A percentile compares a stretch with the other conserved stretches of the same genome.
These are phyloP conservation scores for Artemia sp. DNA, from an alignment of 2,888 invertebrate genomes.

Conservation along the genomic window DNA sequence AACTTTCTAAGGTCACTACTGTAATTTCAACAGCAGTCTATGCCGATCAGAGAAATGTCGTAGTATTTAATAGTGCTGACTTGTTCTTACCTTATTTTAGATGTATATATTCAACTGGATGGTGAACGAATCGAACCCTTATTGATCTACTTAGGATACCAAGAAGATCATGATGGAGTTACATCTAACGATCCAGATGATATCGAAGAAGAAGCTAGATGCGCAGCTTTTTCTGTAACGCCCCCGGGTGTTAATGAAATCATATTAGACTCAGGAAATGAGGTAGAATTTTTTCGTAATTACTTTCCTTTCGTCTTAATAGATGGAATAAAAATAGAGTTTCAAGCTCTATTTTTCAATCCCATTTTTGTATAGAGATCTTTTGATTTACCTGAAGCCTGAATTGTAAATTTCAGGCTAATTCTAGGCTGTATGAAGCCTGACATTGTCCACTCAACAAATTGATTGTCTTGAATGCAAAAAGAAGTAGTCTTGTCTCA, in stretches of 20 bases:
- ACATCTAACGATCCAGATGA: constrained; percentile 49
- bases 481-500: no score
- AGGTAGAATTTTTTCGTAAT: background rate
- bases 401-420: no score
- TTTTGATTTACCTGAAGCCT: background rate
- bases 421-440: no score
- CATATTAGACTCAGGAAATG: constrained; percentile 19
- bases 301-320: background rate
- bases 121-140: constrained; percentile 64
- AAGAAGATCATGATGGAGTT: constrained; percentile 46
- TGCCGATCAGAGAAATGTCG: no score
- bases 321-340: no score
- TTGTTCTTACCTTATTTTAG: constrained; percentile 35
- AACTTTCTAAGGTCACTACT: no score
- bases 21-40: no score
- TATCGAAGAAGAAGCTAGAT: constrained; percentile 38
- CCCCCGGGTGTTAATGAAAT: constrained; percentile 22
- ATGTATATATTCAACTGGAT: constrained; percentile 68
- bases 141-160: constrained; percentile 71
- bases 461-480: no score
- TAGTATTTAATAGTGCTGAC: background rate
- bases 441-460: no score
- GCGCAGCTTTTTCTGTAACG: constrained; percentile 22
- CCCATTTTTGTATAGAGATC: background rate
- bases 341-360: background rate